Percentiles rank a stretch among this genome's conserved stretches.
Conservation (phyloP, 2,113 vertebrate genomes). For the Mormyrus iriodes region DNA sequence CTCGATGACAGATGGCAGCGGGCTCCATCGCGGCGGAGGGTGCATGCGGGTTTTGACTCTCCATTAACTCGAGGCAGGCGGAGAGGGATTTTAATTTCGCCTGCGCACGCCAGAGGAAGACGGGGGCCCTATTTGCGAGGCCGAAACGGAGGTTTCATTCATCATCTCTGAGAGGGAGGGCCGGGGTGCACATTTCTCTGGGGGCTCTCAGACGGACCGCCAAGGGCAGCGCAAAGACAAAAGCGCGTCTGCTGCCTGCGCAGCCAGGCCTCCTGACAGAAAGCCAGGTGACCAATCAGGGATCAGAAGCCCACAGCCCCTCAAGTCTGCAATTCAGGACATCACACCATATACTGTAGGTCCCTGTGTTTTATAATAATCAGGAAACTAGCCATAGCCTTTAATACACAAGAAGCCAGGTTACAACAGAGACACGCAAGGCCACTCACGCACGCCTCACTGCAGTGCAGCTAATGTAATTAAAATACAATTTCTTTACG, state of each 20-base stretch:
- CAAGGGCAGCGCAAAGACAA: slow-evolving; percentile 29
- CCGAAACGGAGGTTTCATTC: slow-evolving; percentile 23
- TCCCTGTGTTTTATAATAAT: background rate
- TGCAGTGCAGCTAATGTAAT: background rate
- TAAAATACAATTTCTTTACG: background rate
- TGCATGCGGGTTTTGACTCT: background rate
- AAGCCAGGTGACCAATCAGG: background rate
- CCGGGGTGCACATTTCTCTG: slow-evolving; percentile 1
- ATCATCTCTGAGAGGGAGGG: slow-evolving; percentile 26
- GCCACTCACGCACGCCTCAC: background rate
- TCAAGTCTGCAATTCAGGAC: background rate
- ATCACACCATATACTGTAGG: background rate
- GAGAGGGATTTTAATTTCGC: slow-evolving; percentile 1
- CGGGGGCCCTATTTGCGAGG: slow-evolving; percentile 23
- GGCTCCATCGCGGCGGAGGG: background rate
- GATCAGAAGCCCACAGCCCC: background rate
- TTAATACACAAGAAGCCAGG: background rate
- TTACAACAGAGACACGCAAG: background rate
- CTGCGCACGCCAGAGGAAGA: slow-evolving; percentile 1
- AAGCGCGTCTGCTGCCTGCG: background rate
- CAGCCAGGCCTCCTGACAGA: background rate
- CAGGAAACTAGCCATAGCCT: background rate
- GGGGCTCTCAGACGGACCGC: slow-evolving; percentile 16
- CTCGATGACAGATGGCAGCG: slow-evolving; percentile 37
- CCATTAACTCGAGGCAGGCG: slow-evolving; percentile 18